Percentiles rank a stretch among this genome's conserved stretches.
Evolutionary conservation across 1,140 invertebrate species (phyloP).

Genomic region (Paralvinella palmiformis): DNA sequence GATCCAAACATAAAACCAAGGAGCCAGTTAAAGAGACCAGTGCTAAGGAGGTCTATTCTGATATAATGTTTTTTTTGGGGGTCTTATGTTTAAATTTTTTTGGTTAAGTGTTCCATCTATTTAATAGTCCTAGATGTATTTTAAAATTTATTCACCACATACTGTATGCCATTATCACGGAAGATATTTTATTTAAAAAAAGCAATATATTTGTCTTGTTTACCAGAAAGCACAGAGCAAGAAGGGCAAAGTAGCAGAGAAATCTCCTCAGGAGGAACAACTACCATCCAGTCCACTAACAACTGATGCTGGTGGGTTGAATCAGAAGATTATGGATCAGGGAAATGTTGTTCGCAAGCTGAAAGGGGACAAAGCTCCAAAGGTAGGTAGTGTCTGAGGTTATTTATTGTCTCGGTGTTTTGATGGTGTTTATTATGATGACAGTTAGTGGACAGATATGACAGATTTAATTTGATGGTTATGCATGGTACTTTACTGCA

Average conservation of each 20-base stretch:
- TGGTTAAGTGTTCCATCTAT: too few relatives aligned
- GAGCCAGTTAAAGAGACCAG: conserved; percentile 27
- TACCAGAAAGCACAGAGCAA: conserved; percentile 42
- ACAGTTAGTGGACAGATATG: too few relatives aligned
- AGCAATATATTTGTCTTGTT: too few relatives aligned
- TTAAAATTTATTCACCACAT: neutral
- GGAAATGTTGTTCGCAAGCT: conserved; percentile 66
- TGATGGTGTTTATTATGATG: neutral
- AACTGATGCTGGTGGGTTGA: conserved; percentile 36
- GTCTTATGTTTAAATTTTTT: conserved; percentile 18
- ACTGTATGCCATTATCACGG: neutral
- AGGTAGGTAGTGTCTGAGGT: conserved; percentile 23
- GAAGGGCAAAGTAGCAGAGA: conserved; percentile 51
- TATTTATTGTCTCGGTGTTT: neutral
- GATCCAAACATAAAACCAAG: conserved; percentile 48
- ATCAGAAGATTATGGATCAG: conserved; percentile 60
- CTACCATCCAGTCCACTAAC: neutral
- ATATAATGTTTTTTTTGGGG: neutral
- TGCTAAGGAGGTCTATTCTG: conserved; percentile 46
- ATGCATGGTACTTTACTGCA: too few relatives aligned
- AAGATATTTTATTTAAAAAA: neutral
- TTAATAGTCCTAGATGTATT: too few relatives aligned
- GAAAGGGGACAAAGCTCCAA: conserved; percentile 36
- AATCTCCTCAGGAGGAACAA: conserved; percentile 45
- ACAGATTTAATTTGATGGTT: too few relatives aligned